Base-by-base conservation (phyloP, 2,113 vertebrate species). In the Acinonyx jubatus region DNA sequence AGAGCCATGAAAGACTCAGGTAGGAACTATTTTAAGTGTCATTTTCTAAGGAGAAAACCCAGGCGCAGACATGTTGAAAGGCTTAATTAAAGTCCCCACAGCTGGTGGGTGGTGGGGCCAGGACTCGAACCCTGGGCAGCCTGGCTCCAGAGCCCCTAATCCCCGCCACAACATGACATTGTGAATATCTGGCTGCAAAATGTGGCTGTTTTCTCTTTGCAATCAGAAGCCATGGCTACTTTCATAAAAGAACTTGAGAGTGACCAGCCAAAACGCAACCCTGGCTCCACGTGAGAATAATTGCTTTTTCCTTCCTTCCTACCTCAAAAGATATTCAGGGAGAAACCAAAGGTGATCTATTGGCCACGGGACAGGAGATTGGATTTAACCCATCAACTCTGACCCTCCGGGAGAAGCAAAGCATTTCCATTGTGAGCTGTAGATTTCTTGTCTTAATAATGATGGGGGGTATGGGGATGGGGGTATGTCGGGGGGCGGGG, bases 381-480 rank as follows among this genome's bases (percentile, higher is more conserved):
- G 63, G 29, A 31, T 71, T 74, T 65, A 45, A 93, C 21, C 31
- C 69, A 89, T 89, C 15, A 48, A 41, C n/a, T 69, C 87, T 57
- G 63, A 83, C 27, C 23, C 31, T n/a, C 25, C 0, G 2, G 52
- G 36, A 74, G 66, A 69, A 74, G 73, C 38, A 66, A 87, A 89
- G 21, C 36, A 4, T 38, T 74, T 83, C 50, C 55, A 50, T 48
- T 66, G 57, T 33, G 4, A 31, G 31, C 68, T 18, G 29, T 21
- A 7, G 69, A 50, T 71, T 74, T 96, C 63, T 87, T 66, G 57
- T 95, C 84, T 83, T 85, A 94, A 86, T 91, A 74, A 80, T 81
- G 87, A 94, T 6, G 11, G 57, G 55, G 33, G 13, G 45, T 45
- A 9, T 31, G 65, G 25, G 13, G 27, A 7, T n/a, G 15, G 7